Percentiles rank a stretch among this genome's conserved stretches.
Evolutionary conservation across 2,113 vertebrate species (phyloP).

Genomic region (Rhizomys pruinosus): DNA sequence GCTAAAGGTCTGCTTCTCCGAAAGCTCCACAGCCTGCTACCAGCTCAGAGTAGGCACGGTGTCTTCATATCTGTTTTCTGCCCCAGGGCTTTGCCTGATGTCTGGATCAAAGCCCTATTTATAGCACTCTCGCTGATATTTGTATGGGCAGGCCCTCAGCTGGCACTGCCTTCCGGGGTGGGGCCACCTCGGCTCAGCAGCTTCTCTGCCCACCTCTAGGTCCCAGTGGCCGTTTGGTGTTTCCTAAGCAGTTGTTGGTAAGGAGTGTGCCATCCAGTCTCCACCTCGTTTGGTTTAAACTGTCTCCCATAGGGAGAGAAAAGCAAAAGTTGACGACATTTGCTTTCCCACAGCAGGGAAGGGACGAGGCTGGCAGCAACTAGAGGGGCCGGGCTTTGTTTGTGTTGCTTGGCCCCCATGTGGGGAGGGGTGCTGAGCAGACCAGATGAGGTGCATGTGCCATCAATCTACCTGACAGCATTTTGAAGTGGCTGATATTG

Average conservation of each 20-base stretch:
- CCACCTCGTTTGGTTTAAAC: neutral
- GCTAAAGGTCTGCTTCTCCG: neutral
- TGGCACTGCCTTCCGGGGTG: neutral
- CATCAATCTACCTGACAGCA: neutral
- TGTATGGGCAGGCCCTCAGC: neutral
- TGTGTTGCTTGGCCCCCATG: neutral
- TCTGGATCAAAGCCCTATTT: constrained; percentile 28
- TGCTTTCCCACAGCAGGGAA: neutral
- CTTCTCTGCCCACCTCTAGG: neutral
- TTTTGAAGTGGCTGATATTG: neutral
- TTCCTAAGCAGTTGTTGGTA: neutral
- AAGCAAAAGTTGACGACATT: constrained; percentile 14
- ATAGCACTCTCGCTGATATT: constrained; percentile 27
- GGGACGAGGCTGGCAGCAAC: neutral
- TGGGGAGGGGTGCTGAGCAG: neutral
- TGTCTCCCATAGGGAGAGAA: constrained; percentile 1
- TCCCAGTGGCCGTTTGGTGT: neutral
- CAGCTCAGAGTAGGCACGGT: neutral
- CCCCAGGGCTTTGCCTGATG: neutral
- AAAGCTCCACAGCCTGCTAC: neutral
- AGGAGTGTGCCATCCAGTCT: neutral
- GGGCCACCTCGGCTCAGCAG: neutral
- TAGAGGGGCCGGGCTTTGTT: constrained; percentile 19
- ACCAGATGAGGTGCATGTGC: neutral
- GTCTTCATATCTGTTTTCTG: neutral